Evolutionary conservation across 2,888 invertebrate species (phyloP), one percentile per base, ranked within the genome.

Genomic region (Cryptosula pallasiana): DNA sequence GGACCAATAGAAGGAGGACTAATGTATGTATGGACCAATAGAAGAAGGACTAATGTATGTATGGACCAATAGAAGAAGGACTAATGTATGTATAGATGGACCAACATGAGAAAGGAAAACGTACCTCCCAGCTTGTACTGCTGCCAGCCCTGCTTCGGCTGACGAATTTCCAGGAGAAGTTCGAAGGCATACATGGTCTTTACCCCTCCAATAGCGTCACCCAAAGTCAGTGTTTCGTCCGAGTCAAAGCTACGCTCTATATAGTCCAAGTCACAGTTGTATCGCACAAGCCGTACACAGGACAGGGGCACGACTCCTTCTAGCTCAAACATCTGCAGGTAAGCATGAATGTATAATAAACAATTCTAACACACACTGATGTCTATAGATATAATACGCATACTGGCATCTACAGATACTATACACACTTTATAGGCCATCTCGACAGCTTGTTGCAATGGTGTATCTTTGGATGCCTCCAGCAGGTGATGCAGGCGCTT

Each of bases 261-360:
- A 13, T 88, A 87, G 75, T 90, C 90, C 73, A 87, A 87, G 69
- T 85, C 83, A 72, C 88, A 88, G 78, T 91, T 89, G 79, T 90
- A 92, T 72, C 88, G 88, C 27, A 92, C 91, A 34, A 93, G 85
- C 2, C 92, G 89, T 78, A 90, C 91, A 75, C 90, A 89, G 71
- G 89, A 88, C n/a, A 89, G 77, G 1, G 89, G 87, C 0, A 90
- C 88, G 73, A 88, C 80, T 2, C 32, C 63, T 34, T 63, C 63
- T 32, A 71, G 35, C 55, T 32, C 25, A 45, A 32, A 69, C 55
- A 69, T 45, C 34, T 54, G 36, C 29, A 34, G 34, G 2, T 20
- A 45, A 45, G n/a, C n/a, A n/a, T n/a, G n/a, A n/a, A n/a, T n/a
- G n/a, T n/a, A n/a, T n/a, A n/a, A n/a, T n/a, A n/a, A n/a, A n/a